These are phyloP conservation scores for Copidosoma aretas DNA, from an alignment of 2,888 invertebrate species.

Conservation along the genomic window DNA sequence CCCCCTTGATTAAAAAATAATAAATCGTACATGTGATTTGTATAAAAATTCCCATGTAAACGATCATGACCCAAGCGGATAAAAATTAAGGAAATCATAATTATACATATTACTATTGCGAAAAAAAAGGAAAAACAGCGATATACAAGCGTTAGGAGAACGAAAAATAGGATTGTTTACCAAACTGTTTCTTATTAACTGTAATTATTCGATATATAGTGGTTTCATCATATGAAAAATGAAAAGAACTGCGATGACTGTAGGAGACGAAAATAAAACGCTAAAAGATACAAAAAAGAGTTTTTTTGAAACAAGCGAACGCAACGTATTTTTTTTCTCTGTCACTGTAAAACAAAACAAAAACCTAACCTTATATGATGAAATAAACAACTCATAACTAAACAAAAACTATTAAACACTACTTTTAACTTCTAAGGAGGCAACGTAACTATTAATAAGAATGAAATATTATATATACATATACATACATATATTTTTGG, in stretches of 20 bases:
- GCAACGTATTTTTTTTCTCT: conserved; percentile 59
- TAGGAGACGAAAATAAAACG: conserved; percentile 32
- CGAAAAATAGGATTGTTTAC: conserved; percentile 19
- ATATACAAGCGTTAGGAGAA: conserved; percentile 22
- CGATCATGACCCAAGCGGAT: conserved; percentile 22
- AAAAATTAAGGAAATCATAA: conserved; percentile 14
- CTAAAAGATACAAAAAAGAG: conserved; percentile 47
- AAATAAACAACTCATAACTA: conserved; percentile 53
- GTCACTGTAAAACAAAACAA: conserved; percentile 53
- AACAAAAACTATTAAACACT: conserved; percentile 61
- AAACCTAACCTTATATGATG: conserved; percentile 54
- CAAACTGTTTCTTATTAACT: conserved; percentile 34
- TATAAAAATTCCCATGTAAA: conserved; percentile 31
- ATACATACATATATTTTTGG: conserved; percentile 62
- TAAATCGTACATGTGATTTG: conserved; percentile 33
- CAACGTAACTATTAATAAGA: conserved; percentile 60
- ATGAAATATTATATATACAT: conserved; percentile 60
- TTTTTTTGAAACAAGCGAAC: conserved; percentile 46
- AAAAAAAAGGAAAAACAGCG: conserved; percentile 23
- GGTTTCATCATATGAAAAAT: conserved; percentile 21
- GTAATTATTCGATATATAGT: conserved; percentile 35
- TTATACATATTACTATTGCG: conserved; percentile 9
- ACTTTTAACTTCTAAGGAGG: conserved; percentile 59
- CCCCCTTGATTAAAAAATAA: conserved; percentile 22
- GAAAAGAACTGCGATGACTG: conserved; percentile 13